Evolutionary conservation across 2,797 vertebrate genomes (phyloP).

Genomic region (Peromyscus melanophrys): DNA sequence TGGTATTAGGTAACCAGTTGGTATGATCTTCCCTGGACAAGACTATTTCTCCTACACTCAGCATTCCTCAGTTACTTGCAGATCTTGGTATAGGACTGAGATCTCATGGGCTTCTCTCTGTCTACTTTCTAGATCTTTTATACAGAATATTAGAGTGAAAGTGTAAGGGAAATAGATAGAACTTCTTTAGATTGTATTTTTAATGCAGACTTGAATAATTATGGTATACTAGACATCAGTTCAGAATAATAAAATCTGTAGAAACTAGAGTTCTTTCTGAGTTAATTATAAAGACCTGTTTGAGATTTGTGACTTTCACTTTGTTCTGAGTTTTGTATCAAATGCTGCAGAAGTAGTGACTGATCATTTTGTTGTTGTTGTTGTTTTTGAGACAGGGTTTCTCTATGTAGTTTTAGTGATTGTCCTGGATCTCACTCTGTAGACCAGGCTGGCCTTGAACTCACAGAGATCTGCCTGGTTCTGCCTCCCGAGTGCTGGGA

Average conservation of each 20-base stretch:
- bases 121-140: background rate
- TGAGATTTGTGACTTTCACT: background rate
- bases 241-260: constrained; percentile 8
- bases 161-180: background rate
- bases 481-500: too few relatives aligned
- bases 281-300: background rate
- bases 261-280: background rate
- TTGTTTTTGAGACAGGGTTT: too few relatives aligned
- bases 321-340: background rate
- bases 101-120: background rate
- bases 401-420: too few relatives aligned
- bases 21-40: background rate
- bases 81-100: background rate
- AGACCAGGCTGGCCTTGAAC: too few relatives aligned
- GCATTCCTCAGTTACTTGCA: background rate
- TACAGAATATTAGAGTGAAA: background rate
- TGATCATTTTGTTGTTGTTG: background rate
- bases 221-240: background rate
- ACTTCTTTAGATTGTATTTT: background rate
- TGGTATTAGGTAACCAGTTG: background rate
- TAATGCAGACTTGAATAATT: constrained; percentile 1
- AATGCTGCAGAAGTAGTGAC: background rate
- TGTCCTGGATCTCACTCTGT: too few relatives aligned
- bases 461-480: too few relatives aligned
- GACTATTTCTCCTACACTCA: background rate